Percentiles rank a stretch among this genome's conserved stretches.
Conservation (phyloP, 2,888 invertebrate genomes). For the Seira sanloemensis region DNA sequence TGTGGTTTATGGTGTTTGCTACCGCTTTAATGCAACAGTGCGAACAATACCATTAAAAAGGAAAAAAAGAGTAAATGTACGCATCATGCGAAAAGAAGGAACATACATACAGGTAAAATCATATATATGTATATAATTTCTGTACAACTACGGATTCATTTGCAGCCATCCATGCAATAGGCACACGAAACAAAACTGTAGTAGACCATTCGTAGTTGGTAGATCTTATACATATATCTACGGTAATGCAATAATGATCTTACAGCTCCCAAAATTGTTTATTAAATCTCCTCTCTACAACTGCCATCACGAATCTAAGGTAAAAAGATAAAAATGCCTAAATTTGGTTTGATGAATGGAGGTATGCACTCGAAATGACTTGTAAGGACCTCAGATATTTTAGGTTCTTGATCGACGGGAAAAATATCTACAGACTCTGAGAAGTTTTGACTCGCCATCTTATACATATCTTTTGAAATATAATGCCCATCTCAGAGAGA, state of each 20-base stretch:
- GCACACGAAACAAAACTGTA: constrained; percentile 32
- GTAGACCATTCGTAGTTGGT: background rate
- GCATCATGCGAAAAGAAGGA: constrained; percentile 6
- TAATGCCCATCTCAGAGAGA: too few species aligned
- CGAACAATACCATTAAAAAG: constrained; percentile 11
- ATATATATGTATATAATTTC: constrained; percentile 20
- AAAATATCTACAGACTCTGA: constrained; percentile 6
- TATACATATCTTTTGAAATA: too few species aligned
- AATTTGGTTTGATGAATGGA: background rate
- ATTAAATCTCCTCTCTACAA: constrained; percentile 29
- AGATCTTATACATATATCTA: background rate
- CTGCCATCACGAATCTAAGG: background rate
- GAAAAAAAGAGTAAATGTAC: constrained; percentile 21
- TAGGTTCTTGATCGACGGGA: background rate
- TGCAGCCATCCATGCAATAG: constrained; percentile 19
- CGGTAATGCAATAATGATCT: constrained; percentile 55
- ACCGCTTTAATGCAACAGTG: constrained; percentile 17
- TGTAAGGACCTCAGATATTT: background rate
- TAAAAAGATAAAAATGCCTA: background rate
- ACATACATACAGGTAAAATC: constrained; percentile 20
- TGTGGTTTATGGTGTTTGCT: constrained; percentile 17
- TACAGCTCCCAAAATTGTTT: constrained; percentile 51
- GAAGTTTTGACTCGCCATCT: too few species aligned
- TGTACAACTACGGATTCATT: constrained; percentile 29
- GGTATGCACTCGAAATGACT: too few species aligned